Evolutionary conservation across 2,113 vertebrate species (phyloP).

Genomic region (Sinocyclocheilus maitianheensis): DNA sequence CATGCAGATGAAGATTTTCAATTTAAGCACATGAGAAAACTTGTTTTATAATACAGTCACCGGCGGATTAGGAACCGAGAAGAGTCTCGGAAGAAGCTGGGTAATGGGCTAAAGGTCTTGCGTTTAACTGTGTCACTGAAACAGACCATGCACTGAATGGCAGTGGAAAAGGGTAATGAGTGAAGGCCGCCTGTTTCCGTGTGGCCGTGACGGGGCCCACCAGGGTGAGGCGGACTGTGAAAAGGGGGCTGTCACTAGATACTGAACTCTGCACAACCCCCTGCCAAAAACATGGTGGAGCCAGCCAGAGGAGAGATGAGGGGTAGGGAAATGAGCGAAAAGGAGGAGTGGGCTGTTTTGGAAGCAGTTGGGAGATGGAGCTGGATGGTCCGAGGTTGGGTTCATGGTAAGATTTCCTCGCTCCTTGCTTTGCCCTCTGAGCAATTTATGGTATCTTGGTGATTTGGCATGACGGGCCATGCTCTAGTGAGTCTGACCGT

Average conservation of each 20-base stretch:
- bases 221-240: constrained; percentile 41
- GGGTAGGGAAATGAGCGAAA: constrained; percentile 55
- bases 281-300: constrained; percentile 62
- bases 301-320: constrained; percentile 64
- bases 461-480: constrained; percentile 64
- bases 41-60: not conserved
- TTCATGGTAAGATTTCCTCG: constrained; percentile 58
- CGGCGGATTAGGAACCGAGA: not conserved
- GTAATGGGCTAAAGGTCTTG: constrained; percentile 1
- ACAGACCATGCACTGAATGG: not conserved
- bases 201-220: constrained; percentile 34
- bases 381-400: constrained; percentile 50
- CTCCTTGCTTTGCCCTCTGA: constrained; percentile 43
- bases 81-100: not conserved
- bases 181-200: constrained; percentile 49
- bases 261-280: constrained; percentile 78
- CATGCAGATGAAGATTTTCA: not conserved
- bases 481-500: constrained; percentile 60
- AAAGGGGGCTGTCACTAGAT: constrained; percentile 67
- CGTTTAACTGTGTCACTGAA: constrained; percentile 1
- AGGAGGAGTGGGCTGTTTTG: constrained; percentile 3
- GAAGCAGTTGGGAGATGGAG: constrained; percentile 41
- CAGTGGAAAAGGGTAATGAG: constrained; percentile 32
- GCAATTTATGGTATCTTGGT: constrained; percentile 57
- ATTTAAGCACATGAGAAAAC: not conserved